Conservation (phyloP, 1,140 invertebrate species). For the Telenomus remus region DNA sequence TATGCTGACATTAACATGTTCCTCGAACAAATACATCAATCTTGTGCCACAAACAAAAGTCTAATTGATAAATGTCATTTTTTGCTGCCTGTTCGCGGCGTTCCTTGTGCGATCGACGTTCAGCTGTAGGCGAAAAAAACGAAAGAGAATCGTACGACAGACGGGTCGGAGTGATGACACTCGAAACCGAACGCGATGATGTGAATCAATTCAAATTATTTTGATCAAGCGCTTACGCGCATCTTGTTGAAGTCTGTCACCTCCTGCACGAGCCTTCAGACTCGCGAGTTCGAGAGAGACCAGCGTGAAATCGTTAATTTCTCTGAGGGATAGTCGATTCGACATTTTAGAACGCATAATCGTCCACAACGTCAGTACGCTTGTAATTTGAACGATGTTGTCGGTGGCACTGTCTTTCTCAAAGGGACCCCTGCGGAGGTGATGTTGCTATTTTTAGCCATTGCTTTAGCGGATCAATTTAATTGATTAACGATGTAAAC, state of each 20-base stretch:
- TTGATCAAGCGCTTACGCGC: constrained; percentile 66
- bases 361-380: constrained; percentile 40
- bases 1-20: constrained; percentile 25
- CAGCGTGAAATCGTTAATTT: constrained; percentile 58
- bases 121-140: neutral
- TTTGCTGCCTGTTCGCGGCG: constrained; percentile 27
- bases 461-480: too few species aligned
- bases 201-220: constrained; percentile 69
- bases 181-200: constrained; percentile 18
- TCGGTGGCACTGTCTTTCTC: too few species aligned
- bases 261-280: constrained; percentile 50
- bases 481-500: too few species aligned
- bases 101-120: constrained; percentile 9
- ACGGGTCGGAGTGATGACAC: constrained; percentile 30
- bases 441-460: too few species aligned
- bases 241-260: constrained; percentile 56
- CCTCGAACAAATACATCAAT: constrained; percentile 42
- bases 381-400: constrained; percentile 39
- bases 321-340: constrained; percentile 60
- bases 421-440: too few species aligned
- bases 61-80: constrained; percentile 48
- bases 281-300: constrained; percentile 29
- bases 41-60: constrained; percentile 25
- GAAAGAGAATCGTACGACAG: constrained; percentile 3
- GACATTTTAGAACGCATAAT: constrained; percentile 66